Percentiles rank a stretch among this genome's conserved stretches.
phyloP scores from a whole-genome alignment of 2,113 vertebrate species.

The Pygoscelis antarcticus region DNA sequence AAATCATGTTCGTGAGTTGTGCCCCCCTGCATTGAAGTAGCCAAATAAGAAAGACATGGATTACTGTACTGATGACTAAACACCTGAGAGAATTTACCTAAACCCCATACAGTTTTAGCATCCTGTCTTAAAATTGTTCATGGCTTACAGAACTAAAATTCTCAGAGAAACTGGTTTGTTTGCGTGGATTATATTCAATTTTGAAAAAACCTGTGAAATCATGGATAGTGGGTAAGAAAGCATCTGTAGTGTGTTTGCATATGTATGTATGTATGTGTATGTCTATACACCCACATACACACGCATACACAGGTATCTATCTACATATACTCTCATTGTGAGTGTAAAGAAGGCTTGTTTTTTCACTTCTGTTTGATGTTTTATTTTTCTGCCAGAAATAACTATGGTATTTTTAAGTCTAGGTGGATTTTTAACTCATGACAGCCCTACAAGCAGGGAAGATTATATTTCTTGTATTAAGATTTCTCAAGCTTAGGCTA shows the following conservation, averaged over 20 bases:
- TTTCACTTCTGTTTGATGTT: not conserved
- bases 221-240: not conserved
- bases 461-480: not conserved
- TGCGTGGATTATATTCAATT: not conserved
- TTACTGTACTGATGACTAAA: not conserved
- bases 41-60: not conserved
- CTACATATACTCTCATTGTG: not conserved
- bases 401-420: not conserved
- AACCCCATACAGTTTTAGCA: not conserved
- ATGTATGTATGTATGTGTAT: no score
- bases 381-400: not conserved
- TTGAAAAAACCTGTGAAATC: not conserved
- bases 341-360: not conserved
- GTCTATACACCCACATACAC: rapidly evolving
- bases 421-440: not conserved
- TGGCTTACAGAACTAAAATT: not conserved
- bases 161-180: not conserved
- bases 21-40: not conserved
- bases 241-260: not conserved
- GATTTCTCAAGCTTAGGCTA: not conserved
- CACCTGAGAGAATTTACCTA: not conserved
- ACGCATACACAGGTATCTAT: not conserved
- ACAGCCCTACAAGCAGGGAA: not conserved
- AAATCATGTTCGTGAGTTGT: not conserved
- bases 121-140: not conserved